Evolutionary conservation across 2,888 invertebrate species (phyloP).

Genomic region (Anticlea derivata): DNA sequence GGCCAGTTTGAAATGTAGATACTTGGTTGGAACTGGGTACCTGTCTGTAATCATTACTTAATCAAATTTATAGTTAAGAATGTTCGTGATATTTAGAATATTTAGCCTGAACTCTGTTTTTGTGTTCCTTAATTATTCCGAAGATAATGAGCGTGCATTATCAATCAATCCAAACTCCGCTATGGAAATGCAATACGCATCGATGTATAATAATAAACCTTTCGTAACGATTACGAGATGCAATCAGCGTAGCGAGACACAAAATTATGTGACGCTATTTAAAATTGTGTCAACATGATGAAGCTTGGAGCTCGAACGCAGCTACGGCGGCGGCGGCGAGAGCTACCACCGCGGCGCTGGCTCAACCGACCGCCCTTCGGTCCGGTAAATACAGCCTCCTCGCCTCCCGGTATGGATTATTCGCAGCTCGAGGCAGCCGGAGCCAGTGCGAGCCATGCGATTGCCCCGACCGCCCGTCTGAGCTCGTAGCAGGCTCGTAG

Average conservation of each 20-base stretch:
- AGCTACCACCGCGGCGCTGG: slow-evolving; percentile 64
- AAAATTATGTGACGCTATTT: slow-evolving; percentile 72
- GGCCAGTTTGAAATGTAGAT: too few relatives aligned
- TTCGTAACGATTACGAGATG: slow-evolving; percentile 46
- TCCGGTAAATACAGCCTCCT: slow-evolving; percentile 80
- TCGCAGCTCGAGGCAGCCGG: slow-evolving; percentile 66
- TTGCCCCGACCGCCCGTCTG: slow-evolving; percentile 60
- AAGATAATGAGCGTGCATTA: background rate
- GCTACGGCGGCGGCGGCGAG: slow-evolving; percentile 53
- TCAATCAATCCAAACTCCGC: slow-evolving; percentile 32
- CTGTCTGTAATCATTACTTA: too few relatives aligned
- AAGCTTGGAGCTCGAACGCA: slow-evolving; percentile 48
- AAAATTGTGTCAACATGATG: slow-evolving; percentile 78
- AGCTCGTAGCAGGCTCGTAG: slow-evolving; percentile 49
- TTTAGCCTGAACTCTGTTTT: too few relatives aligned
- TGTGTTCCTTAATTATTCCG: too few relatives aligned
- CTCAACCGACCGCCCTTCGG: slow-evolving; percentile 74
- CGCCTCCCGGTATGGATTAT: slow-evolving; percentile 80
- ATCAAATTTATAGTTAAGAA: too few relatives aligned
- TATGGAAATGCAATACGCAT: slow-evolving; percentile 35
- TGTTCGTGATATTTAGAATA: too few relatives aligned
- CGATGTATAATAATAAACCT: slow-evolving; percentile 37
- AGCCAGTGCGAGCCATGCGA: slow-evolving; percentile 76
- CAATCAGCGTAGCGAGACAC: slow-evolving; percentile 53
- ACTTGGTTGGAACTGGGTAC: too few relatives aligned